A percentile compares a stretch with the other conserved stretches of the same genome.
Conservation (phyloP, 1,140 invertebrate genomes). For the Bombus cullumanus region DNA sequence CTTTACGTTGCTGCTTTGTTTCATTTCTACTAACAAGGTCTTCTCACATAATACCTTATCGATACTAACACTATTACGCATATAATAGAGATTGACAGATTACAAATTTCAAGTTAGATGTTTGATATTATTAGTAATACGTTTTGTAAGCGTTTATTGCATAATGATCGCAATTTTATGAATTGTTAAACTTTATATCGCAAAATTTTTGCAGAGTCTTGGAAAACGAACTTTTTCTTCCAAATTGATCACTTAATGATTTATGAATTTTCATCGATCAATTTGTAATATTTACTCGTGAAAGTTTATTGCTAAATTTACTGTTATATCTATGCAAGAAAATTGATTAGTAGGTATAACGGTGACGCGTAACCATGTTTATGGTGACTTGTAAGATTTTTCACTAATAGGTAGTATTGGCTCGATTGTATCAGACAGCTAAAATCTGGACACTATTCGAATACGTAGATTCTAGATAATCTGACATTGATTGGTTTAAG, state of each 20-base stretch:
- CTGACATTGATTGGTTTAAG: neutral
- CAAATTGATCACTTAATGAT: no score
- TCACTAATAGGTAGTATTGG: no score
- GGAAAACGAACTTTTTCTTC: no score
- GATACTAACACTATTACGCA: neutral
- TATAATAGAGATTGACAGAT: neutral
- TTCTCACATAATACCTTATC: neutral
- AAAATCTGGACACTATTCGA: neutral
- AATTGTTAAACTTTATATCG: neutral
- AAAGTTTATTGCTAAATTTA: neutral
- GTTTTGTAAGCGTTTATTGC: neutral
- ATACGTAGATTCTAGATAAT: neutral
- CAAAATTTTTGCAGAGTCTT: neutral
- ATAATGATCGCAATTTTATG: neutral
- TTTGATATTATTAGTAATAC: neutral
- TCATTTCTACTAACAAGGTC: neutral
- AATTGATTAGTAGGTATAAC: no score
- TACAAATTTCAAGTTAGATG: neutral
- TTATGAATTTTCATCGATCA: no score
- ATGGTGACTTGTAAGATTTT: no score
- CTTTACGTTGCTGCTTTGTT: neutral
- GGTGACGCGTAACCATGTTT: no score
- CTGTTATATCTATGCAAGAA: no score
- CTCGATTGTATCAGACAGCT: neutral
- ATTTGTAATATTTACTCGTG: neutral